Evolutionary conservation across 2,888 invertebrate species (phyloP).

Genomic region (Dilophus febrilis): DNA sequence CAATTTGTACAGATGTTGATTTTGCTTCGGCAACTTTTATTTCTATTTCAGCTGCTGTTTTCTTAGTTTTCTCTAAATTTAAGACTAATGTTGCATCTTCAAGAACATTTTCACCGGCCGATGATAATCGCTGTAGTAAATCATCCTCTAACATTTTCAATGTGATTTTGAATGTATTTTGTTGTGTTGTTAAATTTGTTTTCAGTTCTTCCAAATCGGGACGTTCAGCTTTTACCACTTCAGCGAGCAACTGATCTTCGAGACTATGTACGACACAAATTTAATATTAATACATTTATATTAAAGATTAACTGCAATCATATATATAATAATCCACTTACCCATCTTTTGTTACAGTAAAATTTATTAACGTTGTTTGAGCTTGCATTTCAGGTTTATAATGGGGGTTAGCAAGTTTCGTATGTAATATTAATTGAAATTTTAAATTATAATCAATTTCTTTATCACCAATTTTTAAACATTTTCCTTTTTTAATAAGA

Average conservation of each 20-base stretch:
- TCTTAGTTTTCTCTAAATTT: constrained; percentile 85
- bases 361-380: constrained; percentile 87
- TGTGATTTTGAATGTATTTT: constrained; percentile 87
- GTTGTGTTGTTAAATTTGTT: constrained; percentile 71
- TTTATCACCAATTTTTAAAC: constrained; percentile 74
- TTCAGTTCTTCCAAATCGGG: constrained; percentile 78
- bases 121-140: constrained; percentile 65
- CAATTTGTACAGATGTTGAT: constrained; percentile 70
- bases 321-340: constrained; percentile 15
- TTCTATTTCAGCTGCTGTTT: constrained; percentile 80
- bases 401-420: constrained; percentile 88
- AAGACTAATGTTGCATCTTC: constrained; percentile 80
- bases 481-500: constrained; percentile 71
- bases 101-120: constrained; percentile 81
- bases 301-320: no score
- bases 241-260: constrained; percentile 83
- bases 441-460: constrained; percentile 75
- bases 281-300: not conserved
- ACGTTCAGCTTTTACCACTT: constrained; percentile 83
- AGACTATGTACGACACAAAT: constrained; percentile 25
- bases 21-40: constrained; percentile 75
- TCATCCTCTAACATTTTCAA: constrained; percentile 85
- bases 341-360: constrained; percentile 86
- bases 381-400: constrained; percentile 96
- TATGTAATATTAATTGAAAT: constrained; percentile 76